A percentile compares a stretch with the other conserved stretches of the same genome.
phyloP scores from a whole-genome alignment of 2,888 invertebrate genomes.

The Perithous albicinctus region DNA sequence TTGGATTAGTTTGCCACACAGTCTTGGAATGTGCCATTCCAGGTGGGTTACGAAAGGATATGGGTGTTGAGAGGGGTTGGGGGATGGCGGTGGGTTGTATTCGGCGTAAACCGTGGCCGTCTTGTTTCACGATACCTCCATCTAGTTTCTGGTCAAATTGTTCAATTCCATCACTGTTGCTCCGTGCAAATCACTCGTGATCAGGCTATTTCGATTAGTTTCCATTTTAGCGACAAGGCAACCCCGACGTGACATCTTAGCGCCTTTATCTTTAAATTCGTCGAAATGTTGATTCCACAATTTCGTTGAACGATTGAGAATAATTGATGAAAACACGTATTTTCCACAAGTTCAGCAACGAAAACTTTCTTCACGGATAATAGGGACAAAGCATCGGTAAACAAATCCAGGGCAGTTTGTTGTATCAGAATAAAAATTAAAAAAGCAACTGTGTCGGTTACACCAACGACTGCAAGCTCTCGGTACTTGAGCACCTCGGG shows the following conservation, averaged over 20 bases:
- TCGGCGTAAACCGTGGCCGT: not conserved
- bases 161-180: not conserved
- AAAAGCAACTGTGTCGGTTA: not conserved
- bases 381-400: no score
- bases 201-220: conserved; percentile 15
- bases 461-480: conserved; percentile 15
- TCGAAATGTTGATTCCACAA: not conserved
- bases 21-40: conserved; percentile 67
- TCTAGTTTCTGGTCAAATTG: conserved; percentile 4
- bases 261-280: not conserved
- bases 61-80: not conserved
- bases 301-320: no score
- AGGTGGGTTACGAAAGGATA: conserved; percentile 19
- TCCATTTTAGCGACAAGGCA: not conserved
- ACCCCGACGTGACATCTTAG: not conserved
- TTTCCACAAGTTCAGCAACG: not conserved
- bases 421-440: not conserved
- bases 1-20: conserved; percentile 77
- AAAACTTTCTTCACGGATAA: not conserved
- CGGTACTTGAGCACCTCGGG: conserved; percentile 9
- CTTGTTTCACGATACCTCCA: conserved; percentile 13
- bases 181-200: not conserved
- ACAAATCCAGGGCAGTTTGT: not conserved
- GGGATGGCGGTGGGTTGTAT: not conserved
- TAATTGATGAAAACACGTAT: no score